Percentiles rank a stretch among this genome's conserved stretches.
phyloP scores from a whole-genome alignment of 1,140 invertebrate species.

The Druon quercuslanigerum region DNA sequence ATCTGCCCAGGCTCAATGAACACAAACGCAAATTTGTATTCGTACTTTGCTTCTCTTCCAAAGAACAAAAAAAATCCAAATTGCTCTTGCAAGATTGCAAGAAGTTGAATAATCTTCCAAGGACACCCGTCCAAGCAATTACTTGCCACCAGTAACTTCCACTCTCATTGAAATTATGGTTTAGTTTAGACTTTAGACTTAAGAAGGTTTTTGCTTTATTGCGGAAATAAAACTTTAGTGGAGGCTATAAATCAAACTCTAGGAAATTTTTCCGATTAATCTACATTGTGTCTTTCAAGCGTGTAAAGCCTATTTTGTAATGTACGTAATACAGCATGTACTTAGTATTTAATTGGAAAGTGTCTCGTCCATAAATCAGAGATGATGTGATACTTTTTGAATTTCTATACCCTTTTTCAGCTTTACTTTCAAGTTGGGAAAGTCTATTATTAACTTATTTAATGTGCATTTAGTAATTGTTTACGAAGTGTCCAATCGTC shows the following conservation, averaged over 20 bases:
- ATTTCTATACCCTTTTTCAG: too few relatives aligned
- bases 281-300: too few relatives aligned
- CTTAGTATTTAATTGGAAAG: too few relatives aligned
- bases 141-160: background rate
- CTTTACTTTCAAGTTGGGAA: too few relatives aligned
- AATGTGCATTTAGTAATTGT: too few relatives aligned
- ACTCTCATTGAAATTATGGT: background rate
- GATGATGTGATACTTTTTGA: too few relatives aligned
- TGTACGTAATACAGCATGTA: too few relatives aligned
- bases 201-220: background rate
- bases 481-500: too few relatives aligned
- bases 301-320: too few relatives aligned
- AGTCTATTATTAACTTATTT: too few relatives aligned
- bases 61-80: background rate
- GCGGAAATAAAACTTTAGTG: background rate
- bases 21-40: constrained; percentile 27
- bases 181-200: background rate
- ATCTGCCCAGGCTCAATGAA: constrained; percentile 20
- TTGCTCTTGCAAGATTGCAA: constrained; percentile 22
- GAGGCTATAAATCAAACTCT: background rate
- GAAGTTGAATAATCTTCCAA: background rate
- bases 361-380: too few relatives aligned
- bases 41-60: background rate
- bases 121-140: constrained; percentile 1
- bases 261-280: background rate